phyloP scores from a whole-genome alignment of 2,113 vertebrate genomes.

The Hypanus sabinus region DNA sequence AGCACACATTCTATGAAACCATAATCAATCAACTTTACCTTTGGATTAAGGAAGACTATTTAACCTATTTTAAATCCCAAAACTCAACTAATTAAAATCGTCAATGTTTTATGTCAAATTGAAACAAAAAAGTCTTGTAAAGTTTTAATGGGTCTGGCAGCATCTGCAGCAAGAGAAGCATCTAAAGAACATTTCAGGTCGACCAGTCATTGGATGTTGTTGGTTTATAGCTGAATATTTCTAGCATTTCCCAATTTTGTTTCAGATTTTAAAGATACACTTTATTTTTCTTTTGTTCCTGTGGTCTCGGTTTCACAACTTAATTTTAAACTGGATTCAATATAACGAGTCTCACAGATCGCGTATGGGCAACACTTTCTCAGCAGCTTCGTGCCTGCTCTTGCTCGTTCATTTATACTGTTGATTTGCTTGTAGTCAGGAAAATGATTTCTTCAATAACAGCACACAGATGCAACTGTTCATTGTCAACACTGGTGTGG shows the following conservation, averaged over 20 bases:
- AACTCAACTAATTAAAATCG: neutral
- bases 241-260: too few relatives aligned
- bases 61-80: neutral
- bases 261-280: neutral
- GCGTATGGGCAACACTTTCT: neutral
- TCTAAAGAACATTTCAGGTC: neutral
- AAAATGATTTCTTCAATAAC: neutral
- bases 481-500: neutral
- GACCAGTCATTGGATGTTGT: neutral
- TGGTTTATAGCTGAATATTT: neutral
- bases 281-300: neutral
- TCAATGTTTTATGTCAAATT: neutral
- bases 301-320: neutral
- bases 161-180: neutral
- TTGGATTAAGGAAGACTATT: neutral
- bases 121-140: neutral
- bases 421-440: neutral
- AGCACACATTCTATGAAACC: too few relatives aligned
- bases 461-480: neutral
- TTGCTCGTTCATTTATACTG: neutral
- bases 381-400: neutral
- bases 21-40: too few relatives aligned
- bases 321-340: neutral
- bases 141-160: neutral
- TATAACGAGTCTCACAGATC: neutral